Evolutionary conservation across 1,140 invertebrate species (phyloP).

Genomic region (Procambarus virginalis): DNA sequence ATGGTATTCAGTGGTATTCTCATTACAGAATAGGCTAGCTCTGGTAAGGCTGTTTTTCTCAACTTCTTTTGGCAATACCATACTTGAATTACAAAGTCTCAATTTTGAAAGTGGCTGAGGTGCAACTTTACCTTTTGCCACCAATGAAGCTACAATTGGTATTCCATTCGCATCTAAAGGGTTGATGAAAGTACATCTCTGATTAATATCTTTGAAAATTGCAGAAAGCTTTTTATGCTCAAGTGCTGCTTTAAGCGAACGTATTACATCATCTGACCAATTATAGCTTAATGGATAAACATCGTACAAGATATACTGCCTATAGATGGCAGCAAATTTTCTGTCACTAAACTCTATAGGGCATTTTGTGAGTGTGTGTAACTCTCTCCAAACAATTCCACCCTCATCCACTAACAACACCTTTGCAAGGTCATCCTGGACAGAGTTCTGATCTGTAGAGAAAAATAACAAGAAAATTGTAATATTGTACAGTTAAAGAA

Average conservation of each 20-base stretch:
- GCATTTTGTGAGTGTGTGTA: not conserved
- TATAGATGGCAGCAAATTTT: not conserved
- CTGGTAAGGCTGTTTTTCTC: too few relatives aligned
- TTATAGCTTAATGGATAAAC: not conserved
- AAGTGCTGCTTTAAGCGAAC: not conserved
- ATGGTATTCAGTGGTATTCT: not conserved
- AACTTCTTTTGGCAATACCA: too few relatives aligned
- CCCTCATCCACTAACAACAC: not conserved
- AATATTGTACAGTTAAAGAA: not conserved
- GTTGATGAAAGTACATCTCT: not conserved
- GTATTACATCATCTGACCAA: not conserved
- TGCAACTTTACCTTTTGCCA: not conserved
- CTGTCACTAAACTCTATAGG: not conserved
- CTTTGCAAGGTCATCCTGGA: not conserved
- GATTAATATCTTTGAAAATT: not conserved
- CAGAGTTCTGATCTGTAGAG: not conserved
- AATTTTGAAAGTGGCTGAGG: not conserved
- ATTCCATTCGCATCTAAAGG: not conserved
- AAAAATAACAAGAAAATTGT: not conserved
- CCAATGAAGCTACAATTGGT: not conserved
- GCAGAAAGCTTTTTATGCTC: not conserved
- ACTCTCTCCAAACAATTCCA: not conserved
- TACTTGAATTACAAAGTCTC: too few relatives aligned
- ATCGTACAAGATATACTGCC: not conserved
- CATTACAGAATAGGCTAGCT: not conserved